Conservation (phyloP, 1,140 invertebrate species). For the Nasonia giraulti region DNA sequence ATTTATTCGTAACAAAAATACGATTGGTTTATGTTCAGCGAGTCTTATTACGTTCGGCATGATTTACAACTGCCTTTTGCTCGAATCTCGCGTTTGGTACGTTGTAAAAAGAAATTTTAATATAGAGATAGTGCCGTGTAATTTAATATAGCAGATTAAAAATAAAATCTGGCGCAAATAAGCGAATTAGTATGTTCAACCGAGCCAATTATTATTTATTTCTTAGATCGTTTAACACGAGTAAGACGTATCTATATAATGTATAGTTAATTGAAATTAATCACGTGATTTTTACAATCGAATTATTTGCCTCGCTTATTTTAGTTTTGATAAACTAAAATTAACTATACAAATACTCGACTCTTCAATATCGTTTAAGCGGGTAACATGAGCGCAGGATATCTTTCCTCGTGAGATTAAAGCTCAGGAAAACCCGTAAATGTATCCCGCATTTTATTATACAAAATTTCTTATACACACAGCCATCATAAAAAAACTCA, state of each 20-base stretch:
- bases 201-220: not conserved
- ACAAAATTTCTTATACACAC: not conserved
- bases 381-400: too few species aligned
- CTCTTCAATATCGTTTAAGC: too few species aligned
- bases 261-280: too few species aligned
- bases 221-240: not conserved
- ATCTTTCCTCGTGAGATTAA: too few species aligned
- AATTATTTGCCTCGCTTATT: too few species aligned
- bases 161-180: conserved; percentile 3
- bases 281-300: too few species aligned
- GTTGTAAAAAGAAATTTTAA: not conserved
- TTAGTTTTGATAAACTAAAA: too few species aligned
- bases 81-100: not conserved
- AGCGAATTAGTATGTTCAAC: not conserved
- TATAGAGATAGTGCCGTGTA: not conserved
- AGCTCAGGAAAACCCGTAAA: too few species aligned
- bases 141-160: conserved; percentile 3
- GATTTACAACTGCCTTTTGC: not conserved
- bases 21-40: not conserved
- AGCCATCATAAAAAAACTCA: too few species aligned
- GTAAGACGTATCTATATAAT: not conserved
- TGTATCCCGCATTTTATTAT: too few species aligned
- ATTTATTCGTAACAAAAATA: too few species aligned
- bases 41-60: not conserved
- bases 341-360: too few species aligned